Evolutionary conservation across 2,113 vertebrate species (phyloP), one percentile per base, ranked within the genome.

Genomic region (Macroglossus sobrinus): DNA sequence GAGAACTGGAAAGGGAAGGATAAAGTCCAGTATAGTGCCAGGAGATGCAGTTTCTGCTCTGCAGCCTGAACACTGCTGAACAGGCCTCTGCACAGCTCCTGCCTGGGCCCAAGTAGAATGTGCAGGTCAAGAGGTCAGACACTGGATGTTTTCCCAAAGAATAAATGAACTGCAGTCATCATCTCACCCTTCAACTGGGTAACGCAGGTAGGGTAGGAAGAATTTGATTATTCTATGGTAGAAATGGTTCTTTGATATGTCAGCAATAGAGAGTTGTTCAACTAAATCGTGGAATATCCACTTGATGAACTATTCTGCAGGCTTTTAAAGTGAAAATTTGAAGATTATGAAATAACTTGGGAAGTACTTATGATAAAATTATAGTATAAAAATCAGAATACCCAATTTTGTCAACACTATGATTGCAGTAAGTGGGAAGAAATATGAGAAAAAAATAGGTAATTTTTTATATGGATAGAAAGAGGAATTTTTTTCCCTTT

Each of bases 371-470:
- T 40, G 57, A 74, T 69, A 91, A 82, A 89, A 92, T 50, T 33
- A 78, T 81, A 84, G 35, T 80, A 50, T 57, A 92, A 75, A 68
- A 92, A 61, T 87, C 53, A 50, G 30, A 92, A 90, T 69, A 40
- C 9, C 22, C 71, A n/a, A 13, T 90, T 87, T 95, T 19, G 87
- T 59, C 47, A 84, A 30, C 7, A 79, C 18, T 80, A 3, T n/a
- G 72, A 53, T 61, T 59, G 3, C 0, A 68, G 30, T 10, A 80
- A 85, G 12, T 55, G 1, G 26, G 35, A 74, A 87, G 45, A 7
- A 80, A 76, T 45, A 28, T 21, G 12, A n/a, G 21, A n/a, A 43
- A 10, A 15, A 40, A 61, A 33, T 8, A 57, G 72, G 7, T 26
- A 3, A 15, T 75, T 53, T 43, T 18, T 72, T 61, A 13, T 35